phyloP scores from a whole-genome alignment of 2,113 vertebrate species.

The Carassius carassius region DNA sequence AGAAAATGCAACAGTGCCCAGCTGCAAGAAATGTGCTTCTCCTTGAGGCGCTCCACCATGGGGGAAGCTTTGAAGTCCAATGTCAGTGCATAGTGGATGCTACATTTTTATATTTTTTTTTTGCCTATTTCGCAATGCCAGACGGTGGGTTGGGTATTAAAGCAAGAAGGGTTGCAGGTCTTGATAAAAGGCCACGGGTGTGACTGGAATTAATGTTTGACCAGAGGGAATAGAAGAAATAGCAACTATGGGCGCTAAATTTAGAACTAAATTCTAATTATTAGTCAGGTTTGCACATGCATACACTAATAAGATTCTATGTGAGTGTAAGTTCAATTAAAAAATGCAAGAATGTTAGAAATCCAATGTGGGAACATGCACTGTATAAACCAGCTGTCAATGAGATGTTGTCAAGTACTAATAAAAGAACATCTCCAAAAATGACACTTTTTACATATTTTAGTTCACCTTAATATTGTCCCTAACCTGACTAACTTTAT shows the following conservation, averaged over 20 bases:
- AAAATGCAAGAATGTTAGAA: neutral
- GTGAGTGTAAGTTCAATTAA: neutral
- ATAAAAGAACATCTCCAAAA: neutral
- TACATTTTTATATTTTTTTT: neutral
- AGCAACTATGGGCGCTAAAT: neutral
- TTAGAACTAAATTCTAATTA: constrained; percentile 7
- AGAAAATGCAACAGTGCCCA: constrained; percentile 28
- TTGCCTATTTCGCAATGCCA: neutral
- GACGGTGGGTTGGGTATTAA: neutral
- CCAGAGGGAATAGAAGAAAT: neutral
- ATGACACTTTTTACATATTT: too few species aligned
- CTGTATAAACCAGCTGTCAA: neutral
- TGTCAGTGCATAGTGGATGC: neutral
- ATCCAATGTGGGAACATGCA: neutral
- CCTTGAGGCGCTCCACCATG: neutral
- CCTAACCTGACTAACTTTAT: too few species aligned
- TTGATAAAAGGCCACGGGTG: neutral
- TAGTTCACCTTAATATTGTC: too few species aligned
- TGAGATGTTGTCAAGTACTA: neutral
- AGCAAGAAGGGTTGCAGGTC: constrained; percentile 1
- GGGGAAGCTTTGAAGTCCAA: constrained; percentile 25
- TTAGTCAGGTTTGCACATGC: neutral
- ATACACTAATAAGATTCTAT: neutral
- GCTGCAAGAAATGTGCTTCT: constrained; percentile 27
- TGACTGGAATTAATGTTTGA: constrained; percentile 12